Conservation (phyloP, 2,888 invertebrate genomes). For the Lepeophtheirus nordmannii region DNA sequence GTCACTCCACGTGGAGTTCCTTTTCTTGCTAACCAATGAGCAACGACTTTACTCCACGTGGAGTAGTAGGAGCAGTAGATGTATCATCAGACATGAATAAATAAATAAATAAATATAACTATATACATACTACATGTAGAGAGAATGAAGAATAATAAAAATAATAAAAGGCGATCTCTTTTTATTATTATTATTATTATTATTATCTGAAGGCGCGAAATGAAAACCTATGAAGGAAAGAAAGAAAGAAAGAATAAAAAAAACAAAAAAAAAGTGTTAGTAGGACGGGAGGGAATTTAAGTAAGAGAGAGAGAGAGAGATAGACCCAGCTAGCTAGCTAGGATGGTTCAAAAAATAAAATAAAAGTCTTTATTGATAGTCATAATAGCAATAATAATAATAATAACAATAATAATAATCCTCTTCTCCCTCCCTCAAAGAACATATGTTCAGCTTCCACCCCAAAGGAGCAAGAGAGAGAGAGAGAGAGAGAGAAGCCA, state of each 20-base stretch:
- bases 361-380: not conserved
- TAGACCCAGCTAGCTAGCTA: not conserved
- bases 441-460: too few species aligned
- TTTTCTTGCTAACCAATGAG: not conserved
- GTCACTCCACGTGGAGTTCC: not conserved
- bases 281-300: not conserved
- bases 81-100: not conserved
- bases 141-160: not conserved
- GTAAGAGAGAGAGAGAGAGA: not conserved
- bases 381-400: not conserved
- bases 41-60: not conserved
- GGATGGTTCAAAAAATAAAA: not conserved
- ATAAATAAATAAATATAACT: not conserved
- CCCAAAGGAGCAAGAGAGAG: too few species aligned
- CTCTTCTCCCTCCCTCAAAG: not conserved
- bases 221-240: not conserved
- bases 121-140: too few species aligned
- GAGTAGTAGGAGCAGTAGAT: not conserved
- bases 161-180: not conserved
- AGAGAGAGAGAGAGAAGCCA: not conserved
- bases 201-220: conserved; percentile 6
- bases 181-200: not conserved
- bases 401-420: not conserved
- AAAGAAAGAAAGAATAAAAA: not conserved
- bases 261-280: not conserved